These are phyloP conservation scores for Aphidius gifuensis DNA, from an alignment of 1,140 invertebrate genomes.

Conservation along the genomic window DNA sequence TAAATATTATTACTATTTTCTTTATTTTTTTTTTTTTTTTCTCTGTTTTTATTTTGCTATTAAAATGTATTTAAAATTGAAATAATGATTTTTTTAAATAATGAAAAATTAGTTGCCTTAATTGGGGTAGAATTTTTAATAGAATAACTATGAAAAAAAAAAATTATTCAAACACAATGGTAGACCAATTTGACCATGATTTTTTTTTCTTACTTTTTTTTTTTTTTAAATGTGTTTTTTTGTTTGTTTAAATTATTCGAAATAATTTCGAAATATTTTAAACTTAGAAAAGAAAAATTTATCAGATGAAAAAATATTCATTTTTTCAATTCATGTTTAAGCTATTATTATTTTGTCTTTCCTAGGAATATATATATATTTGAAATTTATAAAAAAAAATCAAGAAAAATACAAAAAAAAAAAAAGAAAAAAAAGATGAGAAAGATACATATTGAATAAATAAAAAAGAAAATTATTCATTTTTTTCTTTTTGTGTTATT, in stretches of 20 bases:
- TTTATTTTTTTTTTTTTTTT: background rate
- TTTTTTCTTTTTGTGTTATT: slow-evolving; percentile 4
- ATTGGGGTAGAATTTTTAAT: background rate
- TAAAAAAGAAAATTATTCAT: slow-evolving; percentile 34
- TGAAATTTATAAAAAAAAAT: slow-evolving; percentile 38
- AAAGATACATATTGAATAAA: slow-evolving; percentile 38
- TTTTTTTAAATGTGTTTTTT: slow-evolving; percentile 29
- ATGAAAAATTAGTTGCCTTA: slow-evolving; percentile 20
- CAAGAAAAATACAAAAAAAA: background rate
- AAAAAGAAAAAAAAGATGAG: background rate
- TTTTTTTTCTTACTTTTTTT: no score
- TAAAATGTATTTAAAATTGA: slow-evolving; percentile 15
- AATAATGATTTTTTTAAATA: slow-evolving; percentile 12
- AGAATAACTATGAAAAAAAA: background rate
- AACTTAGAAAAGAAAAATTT: no score
- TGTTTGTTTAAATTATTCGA: slow-evolving; percentile 31
- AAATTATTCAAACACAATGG: background rate
- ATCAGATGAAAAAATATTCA: no score
- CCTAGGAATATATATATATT: slow-evolving; percentile 30
- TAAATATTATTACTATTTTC: background rate
- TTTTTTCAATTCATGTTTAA: no score
- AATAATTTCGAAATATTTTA: no score
- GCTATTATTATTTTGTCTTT: no score
- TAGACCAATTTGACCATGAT: no score
- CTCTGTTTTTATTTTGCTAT: slow-evolving; percentile 6